These are phyloP conservation scores for Diploscapter pachys DNA, from an alignment of 1,140 invertebrate genomes.

Conservation along the genomic window DNA sequence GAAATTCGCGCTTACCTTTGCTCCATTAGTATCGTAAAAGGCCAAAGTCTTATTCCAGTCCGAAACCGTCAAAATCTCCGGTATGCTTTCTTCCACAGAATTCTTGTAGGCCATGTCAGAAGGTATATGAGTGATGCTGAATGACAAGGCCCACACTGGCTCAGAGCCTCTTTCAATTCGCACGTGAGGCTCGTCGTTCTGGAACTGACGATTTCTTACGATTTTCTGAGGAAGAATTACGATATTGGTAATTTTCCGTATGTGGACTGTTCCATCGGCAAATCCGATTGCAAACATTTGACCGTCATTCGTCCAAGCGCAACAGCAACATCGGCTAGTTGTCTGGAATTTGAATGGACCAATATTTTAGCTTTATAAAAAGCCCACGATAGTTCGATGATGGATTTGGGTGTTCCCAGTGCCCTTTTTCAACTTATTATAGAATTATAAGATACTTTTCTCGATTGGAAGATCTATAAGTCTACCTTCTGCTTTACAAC, in stretches of 20 bases:
- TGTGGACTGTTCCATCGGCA: conserved; percentile 69
- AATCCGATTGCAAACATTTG: conserved; percentile 87
- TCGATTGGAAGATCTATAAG: too few species aligned
- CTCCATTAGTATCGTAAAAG: conserved; percentile 73
- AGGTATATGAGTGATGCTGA: neutral
- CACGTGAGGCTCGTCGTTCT: conserved; percentile 53
- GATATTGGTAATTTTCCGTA: conserved; percentile 26
- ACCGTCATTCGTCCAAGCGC: conserved; percentile 69
- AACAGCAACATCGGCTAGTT: too few species aligned
- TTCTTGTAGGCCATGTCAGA: too few species aligned
- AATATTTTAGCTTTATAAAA: too few species aligned
- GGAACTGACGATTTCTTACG: conserved; percentile 5
- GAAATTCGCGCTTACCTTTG: too few species aligned
- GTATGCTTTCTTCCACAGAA: neutral
- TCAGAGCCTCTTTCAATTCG: conserved; percentile 75
- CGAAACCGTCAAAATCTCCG: conserved; percentile 71
- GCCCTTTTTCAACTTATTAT: too few species aligned
- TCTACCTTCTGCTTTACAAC: conserved; percentile 78
- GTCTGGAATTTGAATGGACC: too few species aligned
- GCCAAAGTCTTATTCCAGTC: conserved; percentile 88
- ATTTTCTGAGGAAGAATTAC: conserved; percentile 23
- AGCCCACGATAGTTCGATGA: too few species aligned
- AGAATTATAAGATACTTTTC: too few species aligned
- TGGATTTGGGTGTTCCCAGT: too few species aligned
- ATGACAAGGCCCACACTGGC: conserved; percentile 77